phyloP scores from a whole-genome alignment of 1,140 invertebrate species.

The Oscheius sp. region DNA sequence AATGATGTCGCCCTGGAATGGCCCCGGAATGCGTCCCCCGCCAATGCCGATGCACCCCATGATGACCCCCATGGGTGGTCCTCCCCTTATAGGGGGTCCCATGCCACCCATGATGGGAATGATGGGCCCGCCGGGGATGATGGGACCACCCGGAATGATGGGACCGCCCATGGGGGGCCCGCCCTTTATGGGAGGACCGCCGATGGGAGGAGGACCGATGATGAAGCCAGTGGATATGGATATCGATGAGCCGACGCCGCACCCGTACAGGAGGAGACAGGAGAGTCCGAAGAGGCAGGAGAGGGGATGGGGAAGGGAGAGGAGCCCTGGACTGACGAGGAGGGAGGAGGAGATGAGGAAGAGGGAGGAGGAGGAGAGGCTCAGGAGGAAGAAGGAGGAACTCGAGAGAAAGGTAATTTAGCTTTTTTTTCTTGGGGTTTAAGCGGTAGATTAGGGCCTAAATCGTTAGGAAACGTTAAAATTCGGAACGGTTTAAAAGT shows the following conservation, averaged over 20 bases:
- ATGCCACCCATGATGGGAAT: too few species aligned
- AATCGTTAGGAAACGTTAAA: too few species aligned
- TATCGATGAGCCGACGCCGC: neutral
- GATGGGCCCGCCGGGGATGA: too few species aligned
- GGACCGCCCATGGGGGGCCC: too few species aligned
- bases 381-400: neutral
- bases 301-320: neutral
- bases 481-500: too few species aligned
- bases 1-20: neutral
- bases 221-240: neutral
- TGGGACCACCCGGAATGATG: neutral
- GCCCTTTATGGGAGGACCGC: neutral
- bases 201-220: neutral
- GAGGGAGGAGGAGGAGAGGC: neutral
- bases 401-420: slow-evolving; percentile 2
- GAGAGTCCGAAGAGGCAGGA: neutral
- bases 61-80: too few species aligned
- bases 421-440: too few species aligned
- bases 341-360: neutral
- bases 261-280: neutral
- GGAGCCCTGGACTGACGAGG: neutral
- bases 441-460: too few species aligned
- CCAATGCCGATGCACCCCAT: too few species aligned
- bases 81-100: too few species aligned
- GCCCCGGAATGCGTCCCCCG: neutral